phyloP scores from a whole-genome alignment of 1,140 invertebrate genomes.

The Eupeodes corollae region DNA sequence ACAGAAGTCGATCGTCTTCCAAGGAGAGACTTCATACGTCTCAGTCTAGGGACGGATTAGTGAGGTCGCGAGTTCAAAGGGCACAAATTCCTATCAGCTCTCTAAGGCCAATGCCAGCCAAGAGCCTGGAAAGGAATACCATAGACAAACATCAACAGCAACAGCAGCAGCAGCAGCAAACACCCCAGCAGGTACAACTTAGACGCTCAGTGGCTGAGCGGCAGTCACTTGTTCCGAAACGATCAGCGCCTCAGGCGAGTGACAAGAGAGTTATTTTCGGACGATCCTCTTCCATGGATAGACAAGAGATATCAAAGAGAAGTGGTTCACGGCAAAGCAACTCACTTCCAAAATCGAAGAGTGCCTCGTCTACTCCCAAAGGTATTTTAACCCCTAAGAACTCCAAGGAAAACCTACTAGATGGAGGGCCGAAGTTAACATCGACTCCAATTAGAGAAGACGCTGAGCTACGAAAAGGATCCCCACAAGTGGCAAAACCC shows the following conservation, averaged over 20 bases:
- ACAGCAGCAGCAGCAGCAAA: conserved; percentile 3
- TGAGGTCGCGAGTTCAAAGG: no score
- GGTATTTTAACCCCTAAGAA: not conserved
- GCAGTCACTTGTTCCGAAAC: conserved; percentile 24
- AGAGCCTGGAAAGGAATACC: not conserved
- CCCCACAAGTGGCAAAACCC: not conserved
- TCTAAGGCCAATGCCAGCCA: not conserved
- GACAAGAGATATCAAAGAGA: conserved; percentile 17
- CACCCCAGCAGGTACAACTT: conserved; percentile 3
- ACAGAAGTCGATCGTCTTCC: not conserved
- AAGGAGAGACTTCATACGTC: not conserved
- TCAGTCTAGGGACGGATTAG: not conserved
- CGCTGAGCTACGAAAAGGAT: not conserved
- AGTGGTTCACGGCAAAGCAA: not conserved
- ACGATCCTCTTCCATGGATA: conserved; percentile 23
- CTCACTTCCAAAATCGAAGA: conserved; percentile 4
- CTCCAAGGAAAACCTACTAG: conserved; percentile 7
- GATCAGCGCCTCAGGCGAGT: conserved; percentile 11
- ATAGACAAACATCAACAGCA: not conserved
- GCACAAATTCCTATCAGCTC: no score
- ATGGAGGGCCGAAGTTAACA: not conserved
- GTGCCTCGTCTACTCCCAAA: not conserved
- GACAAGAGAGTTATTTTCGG: conserved; percentile 9
- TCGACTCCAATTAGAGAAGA: not conserved
- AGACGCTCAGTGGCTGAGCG: conserved; percentile 14